Evolutionary conservation across 2,113 vertebrate genomes (phyloP), one percentile per base, ranked within the genome.

Genomic region (Podocnemis expansa): DNA sequence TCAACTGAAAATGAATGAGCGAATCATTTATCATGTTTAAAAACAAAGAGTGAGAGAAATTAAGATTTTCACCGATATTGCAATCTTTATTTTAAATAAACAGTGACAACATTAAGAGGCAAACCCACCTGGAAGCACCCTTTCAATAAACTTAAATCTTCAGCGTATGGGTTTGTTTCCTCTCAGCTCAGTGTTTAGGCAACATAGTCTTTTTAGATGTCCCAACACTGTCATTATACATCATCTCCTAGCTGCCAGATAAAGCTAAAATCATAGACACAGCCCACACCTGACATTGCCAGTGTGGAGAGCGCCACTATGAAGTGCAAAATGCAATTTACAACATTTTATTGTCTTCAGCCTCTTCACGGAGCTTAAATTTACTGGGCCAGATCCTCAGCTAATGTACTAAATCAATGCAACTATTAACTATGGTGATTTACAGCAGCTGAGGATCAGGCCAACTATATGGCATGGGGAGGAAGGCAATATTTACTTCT

Each of bases 71-170:
- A 34, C 34, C 16, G 29, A 60, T 52, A 52, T 52, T 52, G 51
- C 51, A 52, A 52, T 52, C 58, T 34, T 56, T 34, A 80, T 56
- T 34, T 16, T 43, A 34, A 12, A 60, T 0, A 47, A 58, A 5
- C 67, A 81, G 14, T 75, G 2, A 29, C 2, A 0, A 0, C 2
- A 1, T 1, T 1, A 11, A 55, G 51, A 12, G 49, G 19, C 0
- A 76, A 91, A 83, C 87, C 73, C n/a, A 80, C 3, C 82, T 83
- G 58, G 52, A 19, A 79, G 24, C 3, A 11, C 67, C 5, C n/a
- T 87, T 47, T 47, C 21, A 79, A 70, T 34, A 78, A 78, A 55
- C 24, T 51, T 49, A 38, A 76, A 9, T 76, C 73, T 38, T 45
- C 73, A 10, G 56, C 63, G 49, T 58, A 12, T 75, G 9, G 38